A percentile compares a stretch with the other conserved stretches of the same genome.
phyloP scores from a whole-genome alignment of 1,140 invertebrate genomes.

The Eulimnadia texana region DNA sequence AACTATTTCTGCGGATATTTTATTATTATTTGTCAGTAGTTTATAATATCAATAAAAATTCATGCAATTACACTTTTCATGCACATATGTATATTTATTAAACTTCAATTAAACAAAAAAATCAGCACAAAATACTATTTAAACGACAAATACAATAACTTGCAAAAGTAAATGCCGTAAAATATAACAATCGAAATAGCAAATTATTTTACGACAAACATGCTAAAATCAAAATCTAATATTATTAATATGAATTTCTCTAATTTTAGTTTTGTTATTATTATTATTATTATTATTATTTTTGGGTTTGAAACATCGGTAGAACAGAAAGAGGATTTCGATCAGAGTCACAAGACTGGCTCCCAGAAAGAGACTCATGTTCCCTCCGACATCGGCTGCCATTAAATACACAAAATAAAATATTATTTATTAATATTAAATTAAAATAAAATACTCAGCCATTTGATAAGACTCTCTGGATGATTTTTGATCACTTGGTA shows the following conservation, averaged over 20 bases:
- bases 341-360: constrained; percentile 14
- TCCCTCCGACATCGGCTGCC: constrained; percentile 11
- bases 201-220: no score
- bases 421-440: neutral
- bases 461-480: constrained; percentile 12
- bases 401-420: neutral
- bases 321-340: constrained; percentile 3
- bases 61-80: neutral
- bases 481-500: constrained; percentile 10
- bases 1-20: no score
- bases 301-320: neutral
- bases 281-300: neutral
- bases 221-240: no score
- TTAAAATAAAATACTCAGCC: constrained; percentile 8
- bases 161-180: no score
- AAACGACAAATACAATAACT: no score
- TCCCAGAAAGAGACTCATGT: constrained; percentile 13
- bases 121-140: no score
- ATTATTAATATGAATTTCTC: no score
- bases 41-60: no score
- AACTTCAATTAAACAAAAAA: neutral
- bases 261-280: neutral
- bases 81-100: neutral
- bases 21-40: no score
- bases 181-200: no score